Conservation (phyloP, 2,113 vertebrate species). For the Aegotheles bennettii region DNA sequence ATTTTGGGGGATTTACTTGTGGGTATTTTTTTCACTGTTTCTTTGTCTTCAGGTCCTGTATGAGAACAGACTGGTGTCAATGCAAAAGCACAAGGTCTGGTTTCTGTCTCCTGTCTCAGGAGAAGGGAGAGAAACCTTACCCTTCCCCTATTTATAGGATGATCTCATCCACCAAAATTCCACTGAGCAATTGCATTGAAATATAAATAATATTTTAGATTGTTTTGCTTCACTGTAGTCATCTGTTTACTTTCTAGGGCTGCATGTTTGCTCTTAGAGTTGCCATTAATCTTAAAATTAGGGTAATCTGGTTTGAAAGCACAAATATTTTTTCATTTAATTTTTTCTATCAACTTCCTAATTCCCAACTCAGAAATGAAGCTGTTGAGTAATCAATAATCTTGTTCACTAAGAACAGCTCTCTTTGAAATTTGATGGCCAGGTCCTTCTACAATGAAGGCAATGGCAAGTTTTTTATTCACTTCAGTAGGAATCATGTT, state of each 20-base stretch:
- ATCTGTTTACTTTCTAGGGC: constrained; percentile 20
- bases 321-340: neutral
- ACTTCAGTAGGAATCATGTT: neutral
- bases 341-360: neutral
- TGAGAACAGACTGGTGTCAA: neutral
- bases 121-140: neutral
- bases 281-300: constrained; percentile 18
- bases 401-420: neutral
- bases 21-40: neutral
- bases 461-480: neutral
- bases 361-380: neutral
- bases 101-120: neutral
- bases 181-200: constrained; percentile 22
- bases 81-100: neutral
- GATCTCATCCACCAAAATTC: neutral
- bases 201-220: neutral
- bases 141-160: neutral
- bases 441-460: neutral
- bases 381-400: neutral
- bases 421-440: neutral
- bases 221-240: neutral
- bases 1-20: neutral
- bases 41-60: neutral
- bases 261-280: neutral
- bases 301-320: neutral